A percentile compares a stretch with the other conserved stretches of the same genome.
phyloP scores from a whole-genome alignment of 2,888 invertebrate genomes.

The Chromoteleia sp. region DNA sequence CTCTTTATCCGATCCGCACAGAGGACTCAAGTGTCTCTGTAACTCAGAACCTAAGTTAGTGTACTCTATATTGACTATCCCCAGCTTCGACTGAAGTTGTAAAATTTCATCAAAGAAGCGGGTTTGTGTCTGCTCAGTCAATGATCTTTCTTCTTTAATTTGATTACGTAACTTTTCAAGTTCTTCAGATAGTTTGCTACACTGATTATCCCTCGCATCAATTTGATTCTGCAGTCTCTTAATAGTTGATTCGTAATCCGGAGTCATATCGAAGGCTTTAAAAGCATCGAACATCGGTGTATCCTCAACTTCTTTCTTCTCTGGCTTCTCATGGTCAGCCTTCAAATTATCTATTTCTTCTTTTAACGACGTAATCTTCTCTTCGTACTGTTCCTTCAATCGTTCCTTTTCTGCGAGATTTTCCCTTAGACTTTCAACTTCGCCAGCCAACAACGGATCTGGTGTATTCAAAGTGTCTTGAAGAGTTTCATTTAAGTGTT shows the following conservation, averaged over 20 bases:
- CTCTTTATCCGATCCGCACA: conserved; percentile 65
- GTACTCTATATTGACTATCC: conserved; percentile 60
- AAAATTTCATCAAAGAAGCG: conserved; percentile 62
- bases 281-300: conserved; percentile 78
- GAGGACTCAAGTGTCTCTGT: conserved; percentile 61
- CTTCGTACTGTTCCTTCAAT: conserved; percentile 28
- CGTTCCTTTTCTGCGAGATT: conserved; percentile 68
- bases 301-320: conserved; percentile 35
- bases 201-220: conserved; percentile 72
- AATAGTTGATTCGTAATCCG: conserved; percentile 60
- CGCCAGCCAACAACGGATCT: conserved; percentile 75
- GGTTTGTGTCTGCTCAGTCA: conserved; percentile 64
- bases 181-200: conserved; percentile 64
- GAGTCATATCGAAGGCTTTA: conserved; percentile 75
- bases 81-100: conserved; percentile 62
- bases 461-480: conserved; percentile 82
- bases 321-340: background rate
- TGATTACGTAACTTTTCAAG: conserved; percentile 56
- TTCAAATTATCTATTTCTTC: conserved; percentile 26
- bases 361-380: conserved; percentile 28
- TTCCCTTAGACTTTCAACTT: conserved; percentile 72
- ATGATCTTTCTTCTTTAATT: conserved; percentile 60
- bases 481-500: conserved; percentile 84
- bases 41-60: conserved; percentile 63
- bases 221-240: conserved; percentile 69